Conservation (phyloP, 2,113 vertebrate genomes). For the Cervus canadensis region DNA sequence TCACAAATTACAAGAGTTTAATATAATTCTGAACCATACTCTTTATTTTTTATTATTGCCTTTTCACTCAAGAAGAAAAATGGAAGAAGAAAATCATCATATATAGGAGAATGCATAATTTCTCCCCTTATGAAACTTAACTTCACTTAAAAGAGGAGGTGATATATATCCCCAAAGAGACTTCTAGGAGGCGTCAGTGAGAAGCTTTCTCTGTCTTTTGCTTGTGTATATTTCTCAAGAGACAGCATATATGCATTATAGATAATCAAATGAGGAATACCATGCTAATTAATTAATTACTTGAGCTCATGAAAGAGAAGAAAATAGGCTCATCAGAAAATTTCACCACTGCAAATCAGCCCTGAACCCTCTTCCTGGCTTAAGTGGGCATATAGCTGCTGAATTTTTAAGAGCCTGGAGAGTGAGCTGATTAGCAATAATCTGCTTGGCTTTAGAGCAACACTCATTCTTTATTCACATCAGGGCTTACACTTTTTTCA, state of each 20-base stretch:
- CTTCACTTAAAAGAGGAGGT: conserved; percentile 30
- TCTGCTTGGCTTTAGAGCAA: background rate
- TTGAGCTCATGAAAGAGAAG: conserved; percentile 29
- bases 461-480: background rate
- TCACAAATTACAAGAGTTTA: conserved; percentile 49
- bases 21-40: conserved; percentile 40
- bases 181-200: background rate
- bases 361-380: background rate
- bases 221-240: background rate
- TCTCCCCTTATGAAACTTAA: conserved; percentile 41
- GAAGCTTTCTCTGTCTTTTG: background rate
- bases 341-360: background rate
- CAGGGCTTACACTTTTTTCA: background rate
- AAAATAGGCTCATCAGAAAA: conserved; percentile 45
- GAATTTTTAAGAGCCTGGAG: background rate
- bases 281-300: conserved; percentile 47
- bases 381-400: background rate
- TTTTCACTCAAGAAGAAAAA: conserved; percentile 62
- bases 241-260: background rate
- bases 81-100: background rate
- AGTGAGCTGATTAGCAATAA: conserved; percentile 6
- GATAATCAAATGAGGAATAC: background rate
- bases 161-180: conserved; percentile 7
- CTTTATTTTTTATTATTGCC: conserved; percentile 56
- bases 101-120: conserved; percentile 22